A percentile compares a stretch with the other conserved stretches of the same genome.
Evolutionary conservation across 2,113 vertebrate genomes (phyloP).

Genomic region (Antechinus stuartii): DNA sequence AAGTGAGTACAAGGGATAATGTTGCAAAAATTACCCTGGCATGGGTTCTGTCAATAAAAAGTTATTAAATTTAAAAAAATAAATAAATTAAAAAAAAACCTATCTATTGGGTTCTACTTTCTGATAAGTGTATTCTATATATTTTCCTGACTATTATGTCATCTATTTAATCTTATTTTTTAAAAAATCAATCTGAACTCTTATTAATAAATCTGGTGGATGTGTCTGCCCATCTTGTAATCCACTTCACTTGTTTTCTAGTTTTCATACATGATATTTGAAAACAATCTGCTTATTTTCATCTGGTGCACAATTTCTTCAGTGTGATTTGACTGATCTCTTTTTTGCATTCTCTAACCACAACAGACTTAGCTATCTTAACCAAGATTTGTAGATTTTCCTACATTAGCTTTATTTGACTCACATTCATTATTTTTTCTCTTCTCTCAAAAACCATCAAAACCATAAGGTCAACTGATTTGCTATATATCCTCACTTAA

Average conservation of each 20-base stretch:
- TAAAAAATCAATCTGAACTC: slow-evolving; percentile 32
- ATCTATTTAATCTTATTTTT: slow-evolving; percentile 25
- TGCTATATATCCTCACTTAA: background rate
- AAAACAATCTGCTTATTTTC: background rate
- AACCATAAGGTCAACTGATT: background rate
- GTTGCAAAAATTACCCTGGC: too few species aligned
- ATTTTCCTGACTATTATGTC: slow-evolving; percentile 37
- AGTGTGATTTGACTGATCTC: background rate
- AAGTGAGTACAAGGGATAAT: too few species aligned
- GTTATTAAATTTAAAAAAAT: too few species aligned
- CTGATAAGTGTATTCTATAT: slow-evolving; percentile 44
- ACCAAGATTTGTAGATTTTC: background rate
- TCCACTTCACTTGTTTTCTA: background rate
- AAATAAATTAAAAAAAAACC: too few species aligned
- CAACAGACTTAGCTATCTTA: background rate
- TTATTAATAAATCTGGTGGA: background rate
- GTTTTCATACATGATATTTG: accelerated
- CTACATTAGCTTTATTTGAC: background rate
- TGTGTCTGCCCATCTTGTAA: background rate
- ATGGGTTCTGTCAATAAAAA: too few species aligned
- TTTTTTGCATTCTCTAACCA: background rate
- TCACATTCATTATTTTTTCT: slow-evolving; percentile 22
- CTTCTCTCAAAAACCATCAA: slow-evolving; percentile 37
- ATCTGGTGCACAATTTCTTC: background rate
- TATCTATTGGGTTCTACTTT: background rate